These are phyloP conservation scores for Dendrophyllia cribrosa DNA, from an alignment of 64 coral and sea anemone species.

Conservation along the genomic window DNA sequence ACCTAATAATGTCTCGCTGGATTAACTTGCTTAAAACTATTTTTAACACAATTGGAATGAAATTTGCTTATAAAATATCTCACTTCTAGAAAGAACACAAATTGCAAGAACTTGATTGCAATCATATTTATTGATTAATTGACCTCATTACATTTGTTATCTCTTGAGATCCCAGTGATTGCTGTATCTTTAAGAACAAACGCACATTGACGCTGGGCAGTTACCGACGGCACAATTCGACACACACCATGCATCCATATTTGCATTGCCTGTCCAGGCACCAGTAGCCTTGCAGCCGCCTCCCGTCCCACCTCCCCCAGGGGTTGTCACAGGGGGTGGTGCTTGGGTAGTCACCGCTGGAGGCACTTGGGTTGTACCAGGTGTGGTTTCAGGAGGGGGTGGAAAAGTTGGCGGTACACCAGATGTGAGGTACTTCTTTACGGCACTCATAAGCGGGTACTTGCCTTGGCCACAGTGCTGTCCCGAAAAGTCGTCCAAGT, in stretches of 20 bases:
- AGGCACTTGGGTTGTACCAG: slow-evolving; percentile 5
- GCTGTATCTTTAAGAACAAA: slow-evolving; percentile 13
- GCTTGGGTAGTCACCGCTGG: neutral
- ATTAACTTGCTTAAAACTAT: too few relatives aligned
- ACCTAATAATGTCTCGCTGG: too few relatives aligned
- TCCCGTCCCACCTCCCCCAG: neutral
- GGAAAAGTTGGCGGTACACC: slow-evolving; percentile 49
- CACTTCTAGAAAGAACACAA: too few relatives aligned
- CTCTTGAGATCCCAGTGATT: neutral
- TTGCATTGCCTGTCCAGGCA: slow-evolving; percentile 64
- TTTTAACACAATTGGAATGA: too few relatives aligned
- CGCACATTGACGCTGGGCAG: slow-evolving; percentile 44
- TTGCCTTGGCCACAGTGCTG: slow-evolving; percentile 75
- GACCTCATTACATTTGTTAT: neutral
- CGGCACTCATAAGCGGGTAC: slow-evolving; percentile 84
- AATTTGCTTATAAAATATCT: too few relatives aligned
- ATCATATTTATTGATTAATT: neutral
- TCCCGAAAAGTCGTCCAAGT: slow-evolving; percentile 75
- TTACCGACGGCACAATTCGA: slow-evolving; percentile 69
- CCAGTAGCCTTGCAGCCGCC: slow-evolving; percentile 57
- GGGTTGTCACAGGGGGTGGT: neutral
- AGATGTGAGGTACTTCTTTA: slow-evolving; percentile 54
- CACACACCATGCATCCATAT: slow-evolving; percentile 78
- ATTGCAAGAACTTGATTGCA: neutral
- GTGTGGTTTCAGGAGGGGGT: neutral